Conservation (phyloP, 2,797 vertebrate species). For the Gallirallus australis region DNA sequence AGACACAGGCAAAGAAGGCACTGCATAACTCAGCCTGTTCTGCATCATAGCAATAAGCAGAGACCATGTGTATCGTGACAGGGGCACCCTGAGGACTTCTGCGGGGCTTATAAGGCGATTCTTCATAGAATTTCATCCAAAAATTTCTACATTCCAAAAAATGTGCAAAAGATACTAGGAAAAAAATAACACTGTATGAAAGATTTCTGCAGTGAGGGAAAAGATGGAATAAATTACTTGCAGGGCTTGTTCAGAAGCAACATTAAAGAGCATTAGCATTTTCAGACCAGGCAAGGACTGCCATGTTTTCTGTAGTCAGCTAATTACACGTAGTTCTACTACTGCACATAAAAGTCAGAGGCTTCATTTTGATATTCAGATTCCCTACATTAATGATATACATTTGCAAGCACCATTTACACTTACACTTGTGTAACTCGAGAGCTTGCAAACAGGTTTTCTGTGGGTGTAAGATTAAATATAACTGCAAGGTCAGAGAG, state of each 20-base stretch:
- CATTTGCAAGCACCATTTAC: slow-evolving; percentile 30
- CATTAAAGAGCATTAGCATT: background rate
- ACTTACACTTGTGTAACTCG: background rate
- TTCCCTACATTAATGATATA: background rate
- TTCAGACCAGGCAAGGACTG: background rate
- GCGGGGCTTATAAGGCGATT: background rate
- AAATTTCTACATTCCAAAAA: background rate
- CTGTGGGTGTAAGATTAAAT: slow-evolving; percentile 51
- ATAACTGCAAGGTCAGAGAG: slow-evolving; percentile 27
- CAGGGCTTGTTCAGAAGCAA: background rate
- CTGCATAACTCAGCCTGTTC: background rate
- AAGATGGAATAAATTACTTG: background rate
- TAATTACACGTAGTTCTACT: background rate
- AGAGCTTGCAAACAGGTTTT: slow-evolving; percentile 53
- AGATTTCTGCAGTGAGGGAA: background rate
- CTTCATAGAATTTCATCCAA: background rate
- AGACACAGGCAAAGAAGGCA: background rate
- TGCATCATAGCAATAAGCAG: background rate
- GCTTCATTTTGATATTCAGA: background rate
- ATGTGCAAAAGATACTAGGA: background rate
- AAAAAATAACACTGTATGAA: background rate
- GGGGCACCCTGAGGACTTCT: background rate
- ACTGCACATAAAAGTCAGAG: background rate
- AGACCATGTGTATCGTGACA: background rate
- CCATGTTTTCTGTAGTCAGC: background rate